Percentiles rank a stretch among this genome's conserved stretches.
Conservation (phyloP, 37 sponge, comb jelly and placozoan species). For the Cladorhizidae sp. region DNA sequence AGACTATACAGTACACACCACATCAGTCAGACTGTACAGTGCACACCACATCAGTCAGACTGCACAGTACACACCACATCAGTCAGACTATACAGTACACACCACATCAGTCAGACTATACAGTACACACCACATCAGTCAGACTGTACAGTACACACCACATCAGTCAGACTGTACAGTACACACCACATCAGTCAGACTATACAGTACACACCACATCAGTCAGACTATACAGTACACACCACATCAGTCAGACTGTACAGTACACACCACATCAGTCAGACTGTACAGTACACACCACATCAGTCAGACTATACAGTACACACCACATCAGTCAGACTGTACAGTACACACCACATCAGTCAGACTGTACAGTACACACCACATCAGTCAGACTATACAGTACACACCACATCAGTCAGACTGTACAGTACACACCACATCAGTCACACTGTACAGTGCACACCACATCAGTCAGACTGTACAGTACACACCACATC, state of each 20-base stretch:
- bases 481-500: no score
- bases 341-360: not conserved
- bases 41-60: not conserved
- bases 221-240: not conserved
- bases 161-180: not conserved
- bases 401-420: not conserved
- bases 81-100: no score
- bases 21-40: not conserved
- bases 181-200: not conserved
- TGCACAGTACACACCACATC: not conserved
- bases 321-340: not conserved
- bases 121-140: not conserved
- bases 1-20: not conserved
- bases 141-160: no score
- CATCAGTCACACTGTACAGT: not conserved
- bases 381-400: not conserved
- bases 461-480: not conserved
- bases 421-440: no score
- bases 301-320: not conserved
- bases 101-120: not conserved
- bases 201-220: no score
- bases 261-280: not conserved
- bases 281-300: not conserved
- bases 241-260: not conserved
- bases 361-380: no score